phyloP scores from a whole-genome alignment of 2,113 vertebrate genomes.

The Trinectes maculatus region DNA sequence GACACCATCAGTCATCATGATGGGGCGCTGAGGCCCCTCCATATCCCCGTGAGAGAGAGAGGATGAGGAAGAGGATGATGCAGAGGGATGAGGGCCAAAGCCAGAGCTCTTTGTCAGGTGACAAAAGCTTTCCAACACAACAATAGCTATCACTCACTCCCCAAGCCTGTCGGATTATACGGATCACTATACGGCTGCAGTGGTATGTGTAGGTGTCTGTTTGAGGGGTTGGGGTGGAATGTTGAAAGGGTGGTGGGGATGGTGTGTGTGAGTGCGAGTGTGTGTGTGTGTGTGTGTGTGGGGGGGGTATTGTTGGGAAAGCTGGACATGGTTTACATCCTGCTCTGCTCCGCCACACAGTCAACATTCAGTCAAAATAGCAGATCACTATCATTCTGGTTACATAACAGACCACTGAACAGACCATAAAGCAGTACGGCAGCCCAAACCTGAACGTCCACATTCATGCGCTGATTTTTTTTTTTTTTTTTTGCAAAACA shows the following conservation, averaged over 20 bases:
- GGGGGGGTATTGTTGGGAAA: conserved; percentile 17
- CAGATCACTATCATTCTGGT: conserved; percentile 44
- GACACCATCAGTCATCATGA: conserved; percentile 73
- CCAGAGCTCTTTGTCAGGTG: conserved; percentile 78
- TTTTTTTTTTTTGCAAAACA: no score
- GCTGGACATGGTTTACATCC: conserved; percentile 43
- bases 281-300: no score
- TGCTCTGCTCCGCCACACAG: conserved; percentile 14
- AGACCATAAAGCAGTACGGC: background rate
- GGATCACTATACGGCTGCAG: conserved; percentile 67
- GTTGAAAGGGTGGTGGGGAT: conserved; percentile 10
- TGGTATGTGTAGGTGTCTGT: conserved; percentile 75
- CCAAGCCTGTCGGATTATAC: conserved; percentile 75
- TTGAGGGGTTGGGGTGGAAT: conserved; percentile 33
- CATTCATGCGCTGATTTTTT: background rate
- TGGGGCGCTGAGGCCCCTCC: conserved; percentile 64
- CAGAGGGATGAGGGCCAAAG: conserved; percentile 76
- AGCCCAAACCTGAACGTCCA: conserved; percentile 6
- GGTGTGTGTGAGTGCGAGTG: no score
- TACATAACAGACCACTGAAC: conserved; percentile 20
- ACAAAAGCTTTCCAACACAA: conserved; percentile 78
- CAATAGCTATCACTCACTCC: conserved; percentile 80
- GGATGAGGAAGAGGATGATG: conserved; percentile 76
- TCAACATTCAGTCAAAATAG: conserved; percentile 29
- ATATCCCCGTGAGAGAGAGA: conserved; percentile 72